Base-by-base conservation (phyloP, 2,113 vertebrate genomes). In the Istiophorus platypterus region DNA sequence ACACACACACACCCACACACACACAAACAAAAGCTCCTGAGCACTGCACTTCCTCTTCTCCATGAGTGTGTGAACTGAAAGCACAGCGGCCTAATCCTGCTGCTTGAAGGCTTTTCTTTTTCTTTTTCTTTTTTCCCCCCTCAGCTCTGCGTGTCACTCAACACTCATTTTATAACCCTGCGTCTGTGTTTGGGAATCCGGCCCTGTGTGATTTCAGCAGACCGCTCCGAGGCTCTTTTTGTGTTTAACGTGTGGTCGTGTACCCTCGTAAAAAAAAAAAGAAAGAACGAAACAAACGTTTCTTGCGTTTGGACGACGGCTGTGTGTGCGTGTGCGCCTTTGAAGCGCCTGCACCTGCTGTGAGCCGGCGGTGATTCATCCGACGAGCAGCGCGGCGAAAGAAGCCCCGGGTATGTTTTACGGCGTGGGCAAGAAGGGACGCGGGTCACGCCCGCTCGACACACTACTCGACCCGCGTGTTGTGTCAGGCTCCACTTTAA, bases 291-390 rank as follows among this genome's bases (percentile, higher is more conserved):
- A n/a, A n/a, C n/a, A n/a, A n/a, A n/a, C n/a, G n/a, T n/a, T n/a
- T n/a, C n/a, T n/a, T n/a, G n/a, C n/a, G n/a, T n/a, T n/a, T n/a
- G n/a, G n/a, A n/a, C n/a, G n/a, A n/a, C n/a, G n/a, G n/a, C n/a
- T n/a, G n/a, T n/a, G n/a, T 56, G 22, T 71, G 47, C 63, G 24
- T 52, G 81, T 31, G 26, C 31, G 59, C 12, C 69, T 92, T 89
- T 90, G 86, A 89, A 87, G 90, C 85, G 74, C 34, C 39, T 84
- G 72, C 94, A 95, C 93, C 94, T 94, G 94, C 91, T 91, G 89
- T 67, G 66, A 68, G 70, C 41, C 66, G 52, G 74, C 85, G 11
- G 78, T 86, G 93, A 93, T 71, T 93, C 88, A 91, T 70, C 58
- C 56, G 20, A 54, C 72, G 72, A 89, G 88, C 71, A 68, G 77